These are phyloP conservation scores for Drosophila austrosaltans DNA, from an alignment of 2,888 invertebrate genomes.

Conservation along the genomic window DNA sequence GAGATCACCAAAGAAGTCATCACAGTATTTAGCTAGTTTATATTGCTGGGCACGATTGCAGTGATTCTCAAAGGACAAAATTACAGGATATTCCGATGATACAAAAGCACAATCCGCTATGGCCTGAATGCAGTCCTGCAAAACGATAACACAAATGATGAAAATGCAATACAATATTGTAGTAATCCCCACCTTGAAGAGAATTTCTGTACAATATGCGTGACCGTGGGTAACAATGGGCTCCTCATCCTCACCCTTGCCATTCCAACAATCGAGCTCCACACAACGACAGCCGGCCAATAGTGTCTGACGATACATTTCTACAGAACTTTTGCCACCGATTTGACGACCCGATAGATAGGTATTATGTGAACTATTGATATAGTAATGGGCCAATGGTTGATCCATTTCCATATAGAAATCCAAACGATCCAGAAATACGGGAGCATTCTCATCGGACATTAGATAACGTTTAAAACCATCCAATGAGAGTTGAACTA, in stretches of 20 bases:
- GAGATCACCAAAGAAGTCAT: slow-evolving; percentile 97
- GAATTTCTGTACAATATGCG: slow-evolving; percentile 99
- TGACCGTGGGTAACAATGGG: slow-evolving; percentile 99
- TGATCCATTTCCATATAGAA: slow-evolving; percentile 99
- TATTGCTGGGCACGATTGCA: slow-evolving; percentile 99
- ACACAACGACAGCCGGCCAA: slow-evolving; percentile 98
- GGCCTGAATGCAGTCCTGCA: slow-evolving; percentile 95
- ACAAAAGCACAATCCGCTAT: slow-evolving; percentile 99
- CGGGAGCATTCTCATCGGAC: slow-evolving; percentile 99
- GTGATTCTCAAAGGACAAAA: slow-evolving; percentile 99
- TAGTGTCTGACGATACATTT: slow-evolving; percentile 99
- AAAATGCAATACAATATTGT: neutral
- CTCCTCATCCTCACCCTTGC: slow-evolving; percentile 98
- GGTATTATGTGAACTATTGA: slow-evolving; percentile 99
- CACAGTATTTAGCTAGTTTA: slow-evolving; percentile 99
- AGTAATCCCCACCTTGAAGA: slow-evolving; percentile 89
- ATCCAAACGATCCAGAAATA: slow-evolving; percentile 98
- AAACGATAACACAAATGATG: neutral
- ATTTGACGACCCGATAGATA: slow-evolving; percentile 97
- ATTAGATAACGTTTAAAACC: slow-evolving; percentile 99
- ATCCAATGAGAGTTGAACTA: slow-evolving; percentile 94
- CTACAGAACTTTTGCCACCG: slow-evolving; percentile 98
- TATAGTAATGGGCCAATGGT: slow-evolving; percentile 98
- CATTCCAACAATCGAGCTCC: slow-evolving; percentile 99
- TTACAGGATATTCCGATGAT: slow-evolving; percentile 98